Evolutionary conservation across 2,797 vertebrate species (phyloP), one percentile per base, ranked within the genome.

Genomic region (Carapus acus): DNA sequence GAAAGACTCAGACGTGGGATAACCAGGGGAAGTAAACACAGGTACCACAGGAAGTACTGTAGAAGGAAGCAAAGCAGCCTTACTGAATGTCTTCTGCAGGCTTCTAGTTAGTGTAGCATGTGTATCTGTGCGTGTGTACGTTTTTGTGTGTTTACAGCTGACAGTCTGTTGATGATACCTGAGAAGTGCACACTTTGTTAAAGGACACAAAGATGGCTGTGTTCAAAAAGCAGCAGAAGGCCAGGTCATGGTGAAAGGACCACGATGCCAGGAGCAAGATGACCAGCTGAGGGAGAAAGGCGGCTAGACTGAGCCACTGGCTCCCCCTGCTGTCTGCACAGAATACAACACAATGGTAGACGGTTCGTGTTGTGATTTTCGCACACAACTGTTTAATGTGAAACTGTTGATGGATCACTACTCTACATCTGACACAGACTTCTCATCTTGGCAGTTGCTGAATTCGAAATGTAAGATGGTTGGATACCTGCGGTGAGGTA

Each of bases 111-210:
- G n/a, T n/a, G n/a, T n/a, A n/a, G n/a, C n/a, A n/a, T n/a, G n/a
- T n/a, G n/a, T n/a, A n/a, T n/a, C n/a, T n/a, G n/a, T n/a, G n/a
- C n/a, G n/a, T n/a, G n/a, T n/a, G n/a, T n/a, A n/a, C n/a, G n/a
- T n/a, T n/a, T n/a, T n/a, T n/a, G n/a, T n/a, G n/a, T 7, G 15
- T 27, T 2, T 33, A 23, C 14, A 36, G 1, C 14, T 33, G 3
- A 33, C 14, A 7, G 3, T 27, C 5, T 27, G 24, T 27, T 20
- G 18, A 24, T 5, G 1, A 19, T 74, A 91, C 90, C 90, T 92
- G 96, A 14, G 96, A 99, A 0, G 95, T 99, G 87, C 95, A 98
- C 8, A 99, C 94, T 89, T 97, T 99, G 89, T 98, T 99, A 78
- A 98, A 97, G 54, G 88, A 92, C 54, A 97, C 95, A 51, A 99